Evolutionary conservation across 2,888 invertebrate genomes (phyloP).

Genomic region (Leucophenga maculata): DNA sequence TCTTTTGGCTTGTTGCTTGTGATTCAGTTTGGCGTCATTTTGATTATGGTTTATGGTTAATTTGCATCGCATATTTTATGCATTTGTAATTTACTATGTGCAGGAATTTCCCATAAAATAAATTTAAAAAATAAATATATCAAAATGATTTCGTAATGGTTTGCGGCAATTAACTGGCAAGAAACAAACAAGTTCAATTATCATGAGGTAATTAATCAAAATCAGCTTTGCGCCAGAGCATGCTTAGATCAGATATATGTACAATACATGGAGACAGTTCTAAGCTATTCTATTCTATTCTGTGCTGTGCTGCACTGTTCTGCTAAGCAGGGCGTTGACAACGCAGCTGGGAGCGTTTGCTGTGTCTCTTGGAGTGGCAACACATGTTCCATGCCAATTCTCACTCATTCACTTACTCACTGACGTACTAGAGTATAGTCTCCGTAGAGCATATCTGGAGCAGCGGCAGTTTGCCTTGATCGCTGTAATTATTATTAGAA

Average conservation of each 20-base stretch:
- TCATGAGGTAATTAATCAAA: conserved; percentile 18
- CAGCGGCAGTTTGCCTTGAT: conserved; percentile 20
- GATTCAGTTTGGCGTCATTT: background rate
- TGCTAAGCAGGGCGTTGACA: background rate
- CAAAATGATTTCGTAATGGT: background rate
- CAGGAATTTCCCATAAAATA: background rate
- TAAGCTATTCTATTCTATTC: too few relatives aligned
- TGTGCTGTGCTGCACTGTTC: background rate
- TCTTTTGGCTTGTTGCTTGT: background rate
- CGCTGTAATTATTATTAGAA: conserved; percentile 5
- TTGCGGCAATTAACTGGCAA: background rate
- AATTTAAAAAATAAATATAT: background rate
- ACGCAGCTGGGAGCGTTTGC: background rate
- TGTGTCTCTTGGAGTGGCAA: background rate
- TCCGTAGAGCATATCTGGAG: conserved; percentile 3
- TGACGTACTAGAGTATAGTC: background rate
- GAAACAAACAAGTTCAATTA: conserved; percentile 20
- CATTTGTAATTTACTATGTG: background rate
- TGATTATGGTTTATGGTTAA: background rate
- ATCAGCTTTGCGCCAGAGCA: background rate
- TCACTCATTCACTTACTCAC: background rate
- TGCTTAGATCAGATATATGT: background rate
- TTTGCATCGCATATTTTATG: background rate
- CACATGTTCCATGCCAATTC: background rate
- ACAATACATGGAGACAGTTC: background rate